Conservation (phyloP, 2,888 invertebrate genomes). For the Xestia c-nigrum region DNA sequence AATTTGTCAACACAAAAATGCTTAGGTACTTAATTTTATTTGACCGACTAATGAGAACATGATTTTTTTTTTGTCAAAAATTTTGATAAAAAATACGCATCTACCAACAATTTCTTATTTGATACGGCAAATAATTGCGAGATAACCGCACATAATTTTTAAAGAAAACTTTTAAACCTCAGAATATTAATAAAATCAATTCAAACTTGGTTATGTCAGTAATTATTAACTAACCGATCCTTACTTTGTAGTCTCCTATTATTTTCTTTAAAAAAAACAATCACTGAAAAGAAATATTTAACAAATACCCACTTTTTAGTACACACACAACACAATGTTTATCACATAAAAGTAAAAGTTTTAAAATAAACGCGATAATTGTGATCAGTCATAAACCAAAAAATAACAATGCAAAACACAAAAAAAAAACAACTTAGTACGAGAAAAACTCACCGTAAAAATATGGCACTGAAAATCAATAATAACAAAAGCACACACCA, state of each 20-base stretch:
- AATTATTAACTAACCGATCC: neutral
- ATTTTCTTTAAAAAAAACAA: neutral
- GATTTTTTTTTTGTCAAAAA: neutral
- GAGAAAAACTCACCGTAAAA: slow-evolving; percentile 21
- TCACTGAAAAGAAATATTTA: neutral
- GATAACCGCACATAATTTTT: neutral
- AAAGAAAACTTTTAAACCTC: neutral
- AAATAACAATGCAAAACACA: neutral
- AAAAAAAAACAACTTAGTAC: too few species aligned
- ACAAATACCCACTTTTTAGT: neutral
- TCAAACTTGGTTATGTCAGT: neutral
- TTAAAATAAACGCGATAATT: neutral
- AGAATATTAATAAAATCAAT: neutral
- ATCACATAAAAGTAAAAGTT: neutral
- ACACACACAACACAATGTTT: neutral
- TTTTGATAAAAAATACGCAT: neutral
- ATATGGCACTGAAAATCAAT: neutral
- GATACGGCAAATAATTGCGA: neutral
- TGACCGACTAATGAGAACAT: neutral
- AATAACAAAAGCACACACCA: slow-evolving; percentile 31
- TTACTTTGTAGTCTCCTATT: neutral
- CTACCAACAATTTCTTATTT: neutral
- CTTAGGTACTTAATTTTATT: neutral
- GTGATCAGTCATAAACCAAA: neutral
- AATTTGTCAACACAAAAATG: neutral